A percentile compares a stretch with the other conserved stretches of the same genome.
These are phyloP conservation scores for Phalloptychus januarius DNA, from an alignment of 2,797 vertebrate genomes.

Conservation along the genomic window DNA sequence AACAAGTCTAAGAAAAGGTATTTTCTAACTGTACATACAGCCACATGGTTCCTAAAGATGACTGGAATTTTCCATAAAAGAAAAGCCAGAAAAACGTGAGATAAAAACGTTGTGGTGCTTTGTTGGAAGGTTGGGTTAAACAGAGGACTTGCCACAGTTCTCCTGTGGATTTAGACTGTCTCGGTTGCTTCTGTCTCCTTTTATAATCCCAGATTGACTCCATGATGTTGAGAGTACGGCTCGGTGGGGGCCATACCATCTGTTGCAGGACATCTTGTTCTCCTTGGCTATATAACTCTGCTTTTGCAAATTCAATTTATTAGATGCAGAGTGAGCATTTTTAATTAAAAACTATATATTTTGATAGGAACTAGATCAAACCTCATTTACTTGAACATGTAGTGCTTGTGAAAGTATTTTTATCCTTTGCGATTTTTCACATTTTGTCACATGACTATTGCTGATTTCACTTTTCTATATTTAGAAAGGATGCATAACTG, in stretches of 20 bases:
- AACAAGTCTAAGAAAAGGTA: neutral
- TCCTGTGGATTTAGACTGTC: conserved; percentile 16
- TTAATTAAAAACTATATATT: neutral
- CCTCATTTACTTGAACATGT: neutral
- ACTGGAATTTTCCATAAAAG: neutral
- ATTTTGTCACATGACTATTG: neutral
- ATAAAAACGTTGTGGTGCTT: neutral
- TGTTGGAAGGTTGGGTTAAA: conserved; percentile 3
- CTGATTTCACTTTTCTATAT: neutral
- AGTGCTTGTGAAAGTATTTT: neutral
- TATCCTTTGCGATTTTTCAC: neutral
- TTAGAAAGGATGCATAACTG: neutral
- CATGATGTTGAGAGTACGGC: conserved; percentile 32
- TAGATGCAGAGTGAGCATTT: neutral
- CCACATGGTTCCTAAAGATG: neutral
- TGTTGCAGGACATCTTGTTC: conserved; percentile 26
- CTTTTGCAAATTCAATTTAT: neutral
- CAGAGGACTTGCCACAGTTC: conserved; percentile 12
- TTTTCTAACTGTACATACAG: neutral
- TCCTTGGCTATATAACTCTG: conserved; percentile 15
- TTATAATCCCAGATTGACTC: conserved; percentile 40
- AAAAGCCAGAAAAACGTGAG: neutral
- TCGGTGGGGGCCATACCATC: conserved; percentile 11
- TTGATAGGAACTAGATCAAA: neutral
- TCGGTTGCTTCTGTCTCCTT: conserved; percentile 18